Percentiles rank a stretch among this genome's conserved stretches.
Evolutionary conservation across 2,113 vertebrate genomes (phyloP).

Genomic region (Gallinago paraguaiae): DNA sequence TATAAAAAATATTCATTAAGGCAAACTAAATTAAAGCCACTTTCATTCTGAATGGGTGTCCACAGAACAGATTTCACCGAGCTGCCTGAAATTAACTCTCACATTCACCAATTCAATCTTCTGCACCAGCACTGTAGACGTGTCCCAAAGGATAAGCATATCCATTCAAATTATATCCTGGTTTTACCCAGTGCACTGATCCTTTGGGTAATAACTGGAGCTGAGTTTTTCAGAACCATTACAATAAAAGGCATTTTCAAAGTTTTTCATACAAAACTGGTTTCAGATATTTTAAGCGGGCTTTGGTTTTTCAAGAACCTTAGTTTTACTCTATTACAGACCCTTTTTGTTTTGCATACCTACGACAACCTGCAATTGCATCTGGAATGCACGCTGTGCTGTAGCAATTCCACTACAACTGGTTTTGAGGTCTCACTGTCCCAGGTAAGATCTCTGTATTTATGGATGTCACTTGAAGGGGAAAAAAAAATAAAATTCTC

Average conservation of each 20-base stretch:
- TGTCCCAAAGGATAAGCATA: background rate
- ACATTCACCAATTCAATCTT: background rate
- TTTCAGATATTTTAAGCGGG: background rate
- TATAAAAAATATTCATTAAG: background rate
- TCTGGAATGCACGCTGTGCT: background rate
- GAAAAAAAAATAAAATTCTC: background rate
- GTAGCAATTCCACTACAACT: background rate
- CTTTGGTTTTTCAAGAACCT: background rate
- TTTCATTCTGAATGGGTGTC: background rate
- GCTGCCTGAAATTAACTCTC: background rate
- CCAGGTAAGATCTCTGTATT: background rate
- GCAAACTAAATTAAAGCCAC: constrained; percentile 6
- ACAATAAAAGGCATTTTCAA: background rate
- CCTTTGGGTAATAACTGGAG: background rate
- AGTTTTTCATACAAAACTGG: background rate
- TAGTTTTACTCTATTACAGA: background rate
- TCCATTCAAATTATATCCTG: background rate
- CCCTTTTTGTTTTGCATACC: background rate
- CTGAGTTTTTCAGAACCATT: background rate
- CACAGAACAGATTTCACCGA: background rate
- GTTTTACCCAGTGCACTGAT: background rate
- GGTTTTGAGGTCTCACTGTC: background rate
- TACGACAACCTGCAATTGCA: background rate
- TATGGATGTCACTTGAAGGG: background rate
- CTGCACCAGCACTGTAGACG: background rate